Conservation (phyloP, 2,888 invertebrate species). For the Isotomurus palustris region DNA sequence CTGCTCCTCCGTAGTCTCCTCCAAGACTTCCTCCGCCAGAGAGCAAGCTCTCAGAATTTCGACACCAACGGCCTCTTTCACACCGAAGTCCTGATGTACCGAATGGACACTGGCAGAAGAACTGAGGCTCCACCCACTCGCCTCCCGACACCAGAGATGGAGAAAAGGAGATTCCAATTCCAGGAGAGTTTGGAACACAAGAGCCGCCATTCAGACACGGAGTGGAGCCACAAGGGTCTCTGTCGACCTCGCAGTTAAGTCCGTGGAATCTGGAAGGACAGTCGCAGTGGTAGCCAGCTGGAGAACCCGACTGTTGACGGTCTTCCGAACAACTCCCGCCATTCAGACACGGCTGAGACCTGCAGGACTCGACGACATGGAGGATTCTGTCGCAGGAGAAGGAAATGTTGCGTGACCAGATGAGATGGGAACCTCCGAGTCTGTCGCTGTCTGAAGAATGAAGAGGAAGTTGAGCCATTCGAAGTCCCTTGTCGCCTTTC, state of each 20-base stretch:
- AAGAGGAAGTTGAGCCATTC: slow-evolving; percentile 43
- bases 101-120: slow-evolving; percentile 43
- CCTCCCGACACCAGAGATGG: slow-evolving; percentile 41
- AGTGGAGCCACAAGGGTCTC: slow-evolving; percentile 79
- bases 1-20: background rate
- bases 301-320: slow-evolving; percentile 46
- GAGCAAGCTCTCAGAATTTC: slow-evolving; percentile 28
- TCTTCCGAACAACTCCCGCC: slow-evolving; percentile 62
- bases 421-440: slow-evolving; percentile 33
- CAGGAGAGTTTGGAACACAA: slow-evolving; percentile 59
- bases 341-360: slow-evolving; percentile 73
- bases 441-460: slow-evolving; percentile 42
- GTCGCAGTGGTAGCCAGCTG: slow-evolving; percentile 63
- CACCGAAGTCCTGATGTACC: slow-evolving; percentile 43
- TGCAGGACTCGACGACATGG: slow-evolving; percentile 56
- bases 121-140: slow-evolving; percentile 42
- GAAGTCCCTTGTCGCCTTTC: slow-evolving; percentile 24
- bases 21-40: too few relatives aligned
- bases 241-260: slow-evolving; percentile 74
- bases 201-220: slow-evolving; percentile 58
- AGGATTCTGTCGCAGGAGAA: slow-evolving; percentile 43
- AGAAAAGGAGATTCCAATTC: slow-evolving; percentile 42
- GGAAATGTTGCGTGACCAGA: slow-evolving; percentile 44
- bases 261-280: slow-evolving; percentile 77
- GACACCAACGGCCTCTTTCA: slow-evolving; percentile 43